Evolutionary conservation across 2,797 vertebrate species (phyloP), one percentile per base, ranked within the genome.

Genomic region (Coccyzus lansbergi): DNA sequence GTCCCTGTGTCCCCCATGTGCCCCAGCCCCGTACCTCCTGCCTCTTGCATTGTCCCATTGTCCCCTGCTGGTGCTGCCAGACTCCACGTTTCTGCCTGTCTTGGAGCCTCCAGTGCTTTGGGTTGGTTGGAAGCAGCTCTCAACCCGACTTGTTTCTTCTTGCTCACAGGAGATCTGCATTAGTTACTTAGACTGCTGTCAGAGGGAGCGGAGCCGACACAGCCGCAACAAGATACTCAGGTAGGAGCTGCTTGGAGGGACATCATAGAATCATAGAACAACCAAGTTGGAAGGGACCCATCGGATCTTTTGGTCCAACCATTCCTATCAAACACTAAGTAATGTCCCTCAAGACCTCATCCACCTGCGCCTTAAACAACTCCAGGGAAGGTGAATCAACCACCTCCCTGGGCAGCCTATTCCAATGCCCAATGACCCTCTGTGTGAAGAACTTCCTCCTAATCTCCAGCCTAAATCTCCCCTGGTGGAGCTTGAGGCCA

Each of bases 141-240:
- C 36, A 84, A 20, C 46, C 51, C 7, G 2, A 1, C 9, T 7
- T 2, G 0, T 75, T 71, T 80, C 12, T 91, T 63, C 83, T 76
- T 91, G 63, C 77, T 88, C 74, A 5, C 95, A 99, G 99, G 99
- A 99, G 97, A 98, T 99, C 97, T 99, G 99, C 95, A 99, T 99
- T 98, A 99, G 99, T 96, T 99, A 99, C 68, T 93, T 99, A 89
- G 99, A 99, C 93, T 99, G 99, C 97, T 99, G 99, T 95, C 99
- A 99, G 97, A 97, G 99, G 72, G 99, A 99, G 78, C 96, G 99
- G 70, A 99, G 99, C 98, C 98, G 99, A 40, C 99, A 99, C 82
- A 99, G 99, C 97, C 98, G 99, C 83, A 98, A 99, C 97, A 99
- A 99, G 98, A 98, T 98, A 92, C 98, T 99, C 98, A 99, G 99